Evolutionary conservation across 2,113 vertebrate genomes (phyloP), one percentile per base, ranked within the genome.

Genomic region (Noctilio leporinus): DNA sequence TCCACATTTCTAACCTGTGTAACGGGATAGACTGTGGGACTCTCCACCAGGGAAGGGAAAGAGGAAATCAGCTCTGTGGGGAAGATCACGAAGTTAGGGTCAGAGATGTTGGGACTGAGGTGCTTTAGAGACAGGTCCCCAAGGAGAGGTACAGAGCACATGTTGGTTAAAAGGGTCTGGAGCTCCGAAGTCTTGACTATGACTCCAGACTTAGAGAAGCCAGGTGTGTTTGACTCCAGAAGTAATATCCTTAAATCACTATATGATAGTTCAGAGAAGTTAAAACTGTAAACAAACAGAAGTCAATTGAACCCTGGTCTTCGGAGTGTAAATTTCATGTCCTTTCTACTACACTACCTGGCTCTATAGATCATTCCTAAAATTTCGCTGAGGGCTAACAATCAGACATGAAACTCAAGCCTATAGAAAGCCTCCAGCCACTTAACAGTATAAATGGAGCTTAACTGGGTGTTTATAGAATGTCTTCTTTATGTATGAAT

Each of bases 171-270:
- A 2, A 1, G 4, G 75, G 24, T 38, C 53, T 49, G 84, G 49
- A 45, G 40, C 40, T 51, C 67, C 3, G 6, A 77, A 49, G 49
- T 69, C 73, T 24, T 33, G 43, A 16, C 35, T 49, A 24, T 43
- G 69, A 59, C 14, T 91, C 53, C 35, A 43, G 51, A 30, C 78
- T 90, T 86, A 30, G 35, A 83, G 67, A 86, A 86, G 57, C 16
- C 28, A 35, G 59, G 28, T 22, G 7, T 28, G n/a, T 28, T 45
- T 35, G 47, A 65, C 47, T 84, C 38, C 10, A 53, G 14, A 69
- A 91, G 70, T 51, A 22, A n/a, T 19, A 49, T 12, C 53, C 64
- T 76, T 30, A 57, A 40, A 26, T 62, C 67, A 51, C 57, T 49
- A 70, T 7, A 4, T 35, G 30, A 17, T 12, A 20, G 28, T 70